These are phyloP conservation scores for Actinemys pallida DNA, from an alignment of 2,113 vertebrate species.

Conservation along the genomic window DNA sequence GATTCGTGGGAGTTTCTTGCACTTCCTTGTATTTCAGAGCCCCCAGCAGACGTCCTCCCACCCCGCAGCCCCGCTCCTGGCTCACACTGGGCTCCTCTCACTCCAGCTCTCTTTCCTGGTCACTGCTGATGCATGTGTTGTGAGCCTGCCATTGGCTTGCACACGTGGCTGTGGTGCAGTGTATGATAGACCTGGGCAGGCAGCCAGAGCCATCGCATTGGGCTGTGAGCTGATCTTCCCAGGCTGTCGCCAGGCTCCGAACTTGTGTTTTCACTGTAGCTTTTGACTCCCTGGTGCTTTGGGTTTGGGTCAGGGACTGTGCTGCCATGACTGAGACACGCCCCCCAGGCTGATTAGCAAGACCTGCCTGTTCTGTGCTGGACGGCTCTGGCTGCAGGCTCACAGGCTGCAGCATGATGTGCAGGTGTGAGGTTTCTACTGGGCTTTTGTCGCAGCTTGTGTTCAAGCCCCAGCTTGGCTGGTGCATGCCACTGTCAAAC, in stretches of 20 bases:
- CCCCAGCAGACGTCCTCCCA: background rate
- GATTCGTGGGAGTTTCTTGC: background rate
- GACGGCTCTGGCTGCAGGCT: background rate
- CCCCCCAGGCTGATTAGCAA: too few relatives aligned
- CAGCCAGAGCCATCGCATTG: too few relatives aligned
- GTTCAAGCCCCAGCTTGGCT: background rate
- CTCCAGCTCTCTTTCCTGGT: background rate
- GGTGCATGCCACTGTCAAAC: too few relatives aligned
- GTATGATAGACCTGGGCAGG: too few relatives aligned
- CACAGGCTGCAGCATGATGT: fast-evolving
- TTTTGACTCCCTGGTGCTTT: too few relatives aligned
- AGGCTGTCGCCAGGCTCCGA: too few relatives aligned
- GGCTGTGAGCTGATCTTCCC: too few relatives aligned
- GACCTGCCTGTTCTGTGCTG: background rate
- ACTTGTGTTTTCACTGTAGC: background rate
- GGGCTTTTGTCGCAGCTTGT: fast-evolving
- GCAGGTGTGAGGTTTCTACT: background rate
- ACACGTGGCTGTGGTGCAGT: too few relatives aligned
- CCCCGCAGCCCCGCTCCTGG: background rate
- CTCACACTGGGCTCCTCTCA: background rate
- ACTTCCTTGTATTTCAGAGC: background rate
- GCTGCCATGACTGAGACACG: background rate
- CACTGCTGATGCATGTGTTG: background rate
- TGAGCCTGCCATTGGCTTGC: too few relatives aligned
- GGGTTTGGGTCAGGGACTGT: too few relatives aligned